phyloP scores from a whole-genome alignment of 2,113 vertebrate genomes.

The Phrynocephalus versicolor region DNA sequence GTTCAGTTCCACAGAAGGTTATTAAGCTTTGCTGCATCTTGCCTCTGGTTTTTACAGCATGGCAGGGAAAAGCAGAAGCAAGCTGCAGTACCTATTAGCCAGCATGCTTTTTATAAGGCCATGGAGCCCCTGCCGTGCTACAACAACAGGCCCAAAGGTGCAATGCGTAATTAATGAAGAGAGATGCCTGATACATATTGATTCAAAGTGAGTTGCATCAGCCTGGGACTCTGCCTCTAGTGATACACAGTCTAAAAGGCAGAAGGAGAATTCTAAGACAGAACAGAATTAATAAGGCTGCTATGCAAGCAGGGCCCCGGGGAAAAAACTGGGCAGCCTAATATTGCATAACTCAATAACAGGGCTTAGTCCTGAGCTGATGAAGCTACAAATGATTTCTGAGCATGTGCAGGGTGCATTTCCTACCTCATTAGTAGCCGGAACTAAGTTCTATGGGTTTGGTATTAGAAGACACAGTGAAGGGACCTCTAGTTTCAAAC shows the following conservation, averaged over 20 bases:
- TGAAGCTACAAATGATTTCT: not conserved
- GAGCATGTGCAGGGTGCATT: not conserved
- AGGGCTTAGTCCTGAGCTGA: not conserved
- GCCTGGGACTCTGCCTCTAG: not conserved
- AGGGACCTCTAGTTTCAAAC: not conserved
- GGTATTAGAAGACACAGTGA: not conserved
- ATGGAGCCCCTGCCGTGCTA: not conserved
- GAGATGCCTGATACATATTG: fast-evolving
- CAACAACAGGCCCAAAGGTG: not conserved
- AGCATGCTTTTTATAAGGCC: not conserved
- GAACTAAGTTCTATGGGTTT: not conserved
- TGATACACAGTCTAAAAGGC: not conserved
- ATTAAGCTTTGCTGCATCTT: not conserved
- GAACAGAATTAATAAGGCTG: conserved; percentile 22
- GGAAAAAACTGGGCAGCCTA: not conserved
- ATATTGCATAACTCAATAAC: not conserved
- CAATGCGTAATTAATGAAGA: not conserved
- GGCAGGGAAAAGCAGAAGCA: not conserved
- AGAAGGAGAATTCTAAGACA: not conserved
- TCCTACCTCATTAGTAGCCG: not conserved
- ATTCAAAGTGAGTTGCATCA: not conserved
- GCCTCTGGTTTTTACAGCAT: conserved; percentile 9
- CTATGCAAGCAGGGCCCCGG: not conserved
- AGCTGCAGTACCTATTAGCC: not conserved
- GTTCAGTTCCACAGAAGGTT: conserved; percentile 12